These are phyloP conservation scores for Melanotaenia trifasciata DNA, from an alignment of 2,797 vertebrate genomes.

Conservation along the genomic window DNA sequence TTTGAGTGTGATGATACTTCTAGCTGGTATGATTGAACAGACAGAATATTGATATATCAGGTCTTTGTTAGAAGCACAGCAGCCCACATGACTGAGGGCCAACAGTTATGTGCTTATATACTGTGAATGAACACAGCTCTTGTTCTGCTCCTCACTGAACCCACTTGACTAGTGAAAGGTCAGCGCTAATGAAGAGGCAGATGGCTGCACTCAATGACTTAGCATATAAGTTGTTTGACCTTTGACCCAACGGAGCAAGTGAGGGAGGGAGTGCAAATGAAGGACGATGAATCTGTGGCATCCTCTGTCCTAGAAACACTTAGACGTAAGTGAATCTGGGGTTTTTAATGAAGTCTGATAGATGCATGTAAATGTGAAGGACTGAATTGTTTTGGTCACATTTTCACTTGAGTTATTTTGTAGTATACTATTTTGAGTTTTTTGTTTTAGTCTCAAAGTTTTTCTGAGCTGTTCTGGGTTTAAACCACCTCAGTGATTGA, in stretches of 20 bases:
- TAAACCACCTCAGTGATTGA: no score
- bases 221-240: constrained; percentile 63
- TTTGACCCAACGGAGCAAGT: constrained; percentile 46
- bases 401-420: no score
- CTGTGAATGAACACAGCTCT: constrained; percentile 28
- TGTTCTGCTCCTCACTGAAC: constrained; percentile 42
- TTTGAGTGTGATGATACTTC: not conserved
- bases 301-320: constrained; percentile 31
- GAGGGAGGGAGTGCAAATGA: constrained; percentile 44
- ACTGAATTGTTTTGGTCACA: no score
- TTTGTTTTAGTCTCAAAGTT: no score
- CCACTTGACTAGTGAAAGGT: constrained; percentile 55
- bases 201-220: constrained; percentile 60
- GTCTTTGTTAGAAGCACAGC: not conserved
- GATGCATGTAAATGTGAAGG: not conserved
- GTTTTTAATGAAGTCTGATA: not conserved
- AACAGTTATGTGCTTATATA: constrained; percentile 24
- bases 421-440: no score
- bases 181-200: constrained; percentile 63
- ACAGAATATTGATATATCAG: not conserved
- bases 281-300: constrained; percentile 15
- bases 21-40: not conserved
- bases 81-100: constrained; percentile 14
- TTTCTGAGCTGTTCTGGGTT: no score
- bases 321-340: not conserved